phyloP scores from a whole-genome alignment of 2,797 vertebrate species.

The Poeciliopsis gracilis region DNA sequence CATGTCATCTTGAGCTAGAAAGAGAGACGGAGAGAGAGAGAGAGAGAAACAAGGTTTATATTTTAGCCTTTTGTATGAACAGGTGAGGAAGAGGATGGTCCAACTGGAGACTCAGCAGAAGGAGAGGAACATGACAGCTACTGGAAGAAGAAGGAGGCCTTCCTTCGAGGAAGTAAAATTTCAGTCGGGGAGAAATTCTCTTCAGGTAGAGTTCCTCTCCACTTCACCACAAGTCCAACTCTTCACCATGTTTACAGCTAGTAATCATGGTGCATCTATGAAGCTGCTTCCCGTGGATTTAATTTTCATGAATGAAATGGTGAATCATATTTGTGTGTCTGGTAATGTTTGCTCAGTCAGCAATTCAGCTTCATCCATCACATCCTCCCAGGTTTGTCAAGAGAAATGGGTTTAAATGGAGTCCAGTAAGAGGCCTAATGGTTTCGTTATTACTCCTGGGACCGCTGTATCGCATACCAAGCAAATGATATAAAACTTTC shows the following conservation, averaged over 20 bases:
- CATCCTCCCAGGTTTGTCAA: conserved; percentile 53
- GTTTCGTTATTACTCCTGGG: conserved; percentile 57
- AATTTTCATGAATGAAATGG: conserved; percentile 36
- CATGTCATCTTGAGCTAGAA: neutral
- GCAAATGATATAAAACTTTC: conserved; percentile 57
- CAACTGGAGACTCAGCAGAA: conserved; percentile 70
- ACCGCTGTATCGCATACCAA: conserved; percentile 40
- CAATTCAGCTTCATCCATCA: conserved; percentile 59
- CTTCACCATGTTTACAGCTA: neutral
- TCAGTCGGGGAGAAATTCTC: conserved; percentile 83
- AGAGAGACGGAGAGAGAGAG: neutral
- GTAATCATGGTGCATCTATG: neutral
- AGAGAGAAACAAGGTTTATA: neutral
- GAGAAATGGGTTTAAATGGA: conserved; percentile 78
- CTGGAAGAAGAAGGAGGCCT: conserved; percentile 83
- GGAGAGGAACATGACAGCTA: conserved; percentile 74
- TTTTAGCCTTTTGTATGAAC: conserved; percentile 19
- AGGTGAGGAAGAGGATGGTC: conserved; percentile 65
- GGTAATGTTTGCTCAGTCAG: conserved; percentile 67
- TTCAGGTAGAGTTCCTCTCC: conserved; percentile 76
- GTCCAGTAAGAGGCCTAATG: conserved; percentile 72
- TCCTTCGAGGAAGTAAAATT: conserved; percentile 71
- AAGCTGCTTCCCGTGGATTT: conserved; percentile 15
- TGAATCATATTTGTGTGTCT: conserved; percentile 35
- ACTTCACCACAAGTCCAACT: neutral